Base-by-base conservation (phyloP, 2,888 invertebrate species). In the Biston stratarius region DNA sequence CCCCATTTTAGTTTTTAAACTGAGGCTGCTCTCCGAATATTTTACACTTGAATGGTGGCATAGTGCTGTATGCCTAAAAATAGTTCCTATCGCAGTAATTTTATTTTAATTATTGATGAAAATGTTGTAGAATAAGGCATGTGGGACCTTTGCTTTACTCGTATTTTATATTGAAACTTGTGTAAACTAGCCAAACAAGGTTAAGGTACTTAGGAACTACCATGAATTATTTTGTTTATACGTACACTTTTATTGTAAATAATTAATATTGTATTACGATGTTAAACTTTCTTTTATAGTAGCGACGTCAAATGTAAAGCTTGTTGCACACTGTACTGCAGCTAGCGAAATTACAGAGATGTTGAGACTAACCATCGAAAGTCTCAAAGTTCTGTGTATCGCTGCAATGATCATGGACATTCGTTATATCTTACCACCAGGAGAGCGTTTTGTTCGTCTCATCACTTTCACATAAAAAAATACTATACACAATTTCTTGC, bases 1-100 rank as follows among this genome's bases (percentile, higher is more conserved):
- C 77, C 78, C 81, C 70, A 87, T 90, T 90, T 90, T 90, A 88
- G 24, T 88, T 82, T 84, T 70, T 78, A 64, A 75, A 11, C 24
- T 14, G 67, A 61, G 61, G 58, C 67, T 67, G 58, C 61, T 61
- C 68, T 71, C 62, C 71, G 70, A 73, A 75, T 71, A 65, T 73
- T 72, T 66, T 64, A 67, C 64, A 67, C 61, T 66, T 71, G 15
- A 66, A 58, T 71, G 42, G 53, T 45, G 62, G 49, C 47, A 59
- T 66, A 70, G 49, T 51, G 44, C 11, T 49, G 11, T 33, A 63
- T 63, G 67, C 63, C 59, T 60, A 44, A 62, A 62, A 61, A 72
- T 69, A 72, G 71, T 72, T 72, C 71, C 71, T 72, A 72, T 58
- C 40, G 49, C 69, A 64, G 40, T 60, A 68, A 62, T 60, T 48